These are phyloP conservation scores for Gambusia affinis DNA, from an alignment of 2,113 vertebrate species.

Conservation along the genomic window DNA sequence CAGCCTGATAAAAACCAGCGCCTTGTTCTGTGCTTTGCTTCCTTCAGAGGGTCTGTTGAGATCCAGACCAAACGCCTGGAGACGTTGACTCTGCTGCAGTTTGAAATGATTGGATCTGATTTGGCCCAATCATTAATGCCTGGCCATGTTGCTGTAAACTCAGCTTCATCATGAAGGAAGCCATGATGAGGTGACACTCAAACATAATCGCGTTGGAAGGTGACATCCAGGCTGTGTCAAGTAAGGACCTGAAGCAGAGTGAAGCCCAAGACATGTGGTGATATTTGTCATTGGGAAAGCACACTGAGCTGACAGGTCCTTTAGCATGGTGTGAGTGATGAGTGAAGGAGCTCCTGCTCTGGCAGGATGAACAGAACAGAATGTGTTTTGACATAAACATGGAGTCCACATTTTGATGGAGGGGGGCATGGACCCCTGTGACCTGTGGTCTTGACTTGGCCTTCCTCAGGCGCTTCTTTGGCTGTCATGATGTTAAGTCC, in stretches of 20 bases:
- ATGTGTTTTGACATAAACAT: constrained; percentile 61
- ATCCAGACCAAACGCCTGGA: too few species aligned
- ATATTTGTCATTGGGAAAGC: constrained; percentile 31
- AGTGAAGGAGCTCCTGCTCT: constrained; percentile 24
- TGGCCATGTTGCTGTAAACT: too few species aligned
- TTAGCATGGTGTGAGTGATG: constrained; percentile 29
- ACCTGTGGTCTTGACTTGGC: constrained; percentile 2
- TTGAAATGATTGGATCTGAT: too few species aligned
- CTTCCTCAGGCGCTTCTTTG: not conserved
- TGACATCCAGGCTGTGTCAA: not conserved
- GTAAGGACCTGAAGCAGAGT: constrained; percentile 39
- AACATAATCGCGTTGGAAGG: too few species aligned
- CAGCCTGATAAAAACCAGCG: too few species aligned
- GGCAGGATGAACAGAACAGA: constrained; percentile 26
- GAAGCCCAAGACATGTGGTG: constrained; percentile 41
- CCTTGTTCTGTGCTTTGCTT: too few species aligned
- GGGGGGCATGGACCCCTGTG: constrained; percentile 29
- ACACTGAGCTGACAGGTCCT: constrained; percentile 40
- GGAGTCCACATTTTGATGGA: constrained; percentile 20
- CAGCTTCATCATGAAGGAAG: too few species aligned
- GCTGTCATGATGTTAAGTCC: too few species aligned
- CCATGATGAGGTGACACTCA: too few species aligned
- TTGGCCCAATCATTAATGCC: too few species aligned
- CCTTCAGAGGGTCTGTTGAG: too few species aligned
- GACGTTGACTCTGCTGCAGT: too few species aligned